Conservation (phyloP, 2,113 vertebrate genomes). For the Carassius auratus region DNA sequence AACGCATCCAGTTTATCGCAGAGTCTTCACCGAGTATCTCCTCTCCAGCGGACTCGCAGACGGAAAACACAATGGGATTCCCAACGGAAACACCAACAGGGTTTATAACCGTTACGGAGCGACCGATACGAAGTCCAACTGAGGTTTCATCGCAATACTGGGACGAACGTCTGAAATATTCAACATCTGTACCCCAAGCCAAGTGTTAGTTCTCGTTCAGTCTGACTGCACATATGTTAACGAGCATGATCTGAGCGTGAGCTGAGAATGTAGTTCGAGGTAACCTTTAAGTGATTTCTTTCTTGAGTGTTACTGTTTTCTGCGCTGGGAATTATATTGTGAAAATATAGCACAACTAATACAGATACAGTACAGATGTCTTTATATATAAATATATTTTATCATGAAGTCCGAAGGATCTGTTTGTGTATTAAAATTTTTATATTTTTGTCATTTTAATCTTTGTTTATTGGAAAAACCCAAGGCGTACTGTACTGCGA, state of each 20-base stretch:
- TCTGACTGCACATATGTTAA: background rate
- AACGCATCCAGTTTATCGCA: conserved; percentile 69
- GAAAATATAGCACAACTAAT: background rate
- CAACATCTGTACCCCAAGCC: background rate
- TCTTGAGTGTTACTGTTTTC: background rate
- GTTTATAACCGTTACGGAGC: too few relatives aligned
- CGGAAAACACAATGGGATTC: conserved; percentile 57
- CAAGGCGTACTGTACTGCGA: background rate
- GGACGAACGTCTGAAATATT: background rate
- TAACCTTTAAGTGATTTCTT: conserved; percentile 10
- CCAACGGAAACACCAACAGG: conserved; percentile 60
- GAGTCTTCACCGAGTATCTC: conserved; percentile 63
- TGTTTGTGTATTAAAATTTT: background rate
- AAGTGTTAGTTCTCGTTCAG: background rate
- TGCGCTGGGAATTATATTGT: background rate
- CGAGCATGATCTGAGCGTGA: background rate
- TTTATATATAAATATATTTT: conserved; percentile 28
- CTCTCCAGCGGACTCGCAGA: background rate
- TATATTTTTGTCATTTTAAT: background rate
- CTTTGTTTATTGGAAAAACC: background rate
- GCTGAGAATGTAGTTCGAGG: background rate
- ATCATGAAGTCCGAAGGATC: conserved; percentile 18
- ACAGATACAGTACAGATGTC: background rate
- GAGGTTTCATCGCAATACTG: too few relatives aligned
- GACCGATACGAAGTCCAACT: too few relatives aligned